Base-by-base conservation (phyloP, 2,113 vertebrate species). In the Upupa epops region DNA sequence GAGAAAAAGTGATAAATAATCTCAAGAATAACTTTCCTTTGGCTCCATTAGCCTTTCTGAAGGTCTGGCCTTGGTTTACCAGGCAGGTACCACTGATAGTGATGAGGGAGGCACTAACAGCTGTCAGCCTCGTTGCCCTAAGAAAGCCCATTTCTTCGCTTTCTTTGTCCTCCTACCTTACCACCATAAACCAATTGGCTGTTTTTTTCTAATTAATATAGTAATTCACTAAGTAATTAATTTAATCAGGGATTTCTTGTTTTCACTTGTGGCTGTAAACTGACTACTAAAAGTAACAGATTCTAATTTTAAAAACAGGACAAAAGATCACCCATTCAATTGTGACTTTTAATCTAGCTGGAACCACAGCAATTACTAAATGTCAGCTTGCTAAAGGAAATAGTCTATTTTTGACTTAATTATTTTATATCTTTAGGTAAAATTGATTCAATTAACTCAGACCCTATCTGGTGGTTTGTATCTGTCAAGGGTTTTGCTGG, bases 161-260 rank as follows among this genome's bases (percentile, higher is more conserved):
- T 51, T 51, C 21, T 64, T 70, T 16, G 26, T 42, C 59, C 28
- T 73, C 28, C 46, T 66, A 16, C 51, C 68, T 81, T 26, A 59
- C 13, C 20, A 11, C 29, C 26, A 7, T 4, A 31, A 61, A 28
- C 13, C 36, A 14, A 22, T 12, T 0, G 0, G 5, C 5, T 77
- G 51, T 48, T 94, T 88, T 80, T 48, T 77, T 73, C 51, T 83
- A 63, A 83, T 91, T 79, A 69, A 54, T 89, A 83, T 37, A 37
- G 5, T 54, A 75, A 89, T 56, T 82, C 29, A 87, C 55, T 82
- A 87, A 86, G 60, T 63, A 73, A 76, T 73, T 90, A 2, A 5
- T 2, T 3, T 28, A 63, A 91, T 82, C n/a, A 69, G 24, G 8
- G 22, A 8, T 83, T 86, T 71, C 18, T 88, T 80, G 19, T 66